Conservation (phyloP, 2,797 vertebrate genomes). For the Macropodus opercularis region DNA sequence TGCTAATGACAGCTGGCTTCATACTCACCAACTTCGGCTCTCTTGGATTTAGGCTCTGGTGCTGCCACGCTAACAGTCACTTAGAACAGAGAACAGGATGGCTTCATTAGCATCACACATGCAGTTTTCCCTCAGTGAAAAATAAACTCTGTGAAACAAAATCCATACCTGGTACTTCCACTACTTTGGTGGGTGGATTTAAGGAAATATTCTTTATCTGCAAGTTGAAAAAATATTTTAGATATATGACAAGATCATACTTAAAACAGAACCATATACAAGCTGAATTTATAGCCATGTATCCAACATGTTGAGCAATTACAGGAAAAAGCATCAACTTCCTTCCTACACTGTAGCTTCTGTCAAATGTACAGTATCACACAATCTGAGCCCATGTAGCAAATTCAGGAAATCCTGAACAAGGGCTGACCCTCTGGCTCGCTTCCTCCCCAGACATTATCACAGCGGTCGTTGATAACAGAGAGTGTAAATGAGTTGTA, state of each 20-base stretch:
- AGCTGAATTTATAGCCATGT: no score
- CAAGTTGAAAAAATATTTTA: constrained; percentile 2
- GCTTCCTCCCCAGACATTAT: constrained; percentile 62
- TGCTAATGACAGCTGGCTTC: no score
- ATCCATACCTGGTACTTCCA: constrained; percentile 74
- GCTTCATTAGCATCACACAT: not conserved
- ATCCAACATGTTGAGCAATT: not conserved
- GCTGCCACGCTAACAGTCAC: constrained; percentile 50
- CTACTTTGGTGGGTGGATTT: constrained; percentile 56
- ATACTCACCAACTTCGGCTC: constrained; percentile 72
- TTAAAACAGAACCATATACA: not conserved
- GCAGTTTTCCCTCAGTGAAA: not conserved
- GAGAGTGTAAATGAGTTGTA: constrained; percentile 10
- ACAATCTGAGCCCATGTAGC: constrained; percentile 20
- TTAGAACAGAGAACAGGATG: constrained; percentile 34
- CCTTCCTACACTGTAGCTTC: not conserved
- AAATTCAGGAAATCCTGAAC: constrained; percentile 84
- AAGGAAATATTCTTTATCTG: constrained; percentile 72
- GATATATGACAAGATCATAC: not conserved
- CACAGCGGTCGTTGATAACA: not conserved
- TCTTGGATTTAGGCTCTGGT: constrained; percentile 73
- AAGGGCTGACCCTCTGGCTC: constrained; percentile 38
- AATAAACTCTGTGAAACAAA: not conserved
- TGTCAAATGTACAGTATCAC: constrained; percentile 39
- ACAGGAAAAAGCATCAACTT: constrained; percentile 9